Base-by-base conservation (phyloP, 1,140 invertebrate genomes). In the Pomacea maculata region DNA sequence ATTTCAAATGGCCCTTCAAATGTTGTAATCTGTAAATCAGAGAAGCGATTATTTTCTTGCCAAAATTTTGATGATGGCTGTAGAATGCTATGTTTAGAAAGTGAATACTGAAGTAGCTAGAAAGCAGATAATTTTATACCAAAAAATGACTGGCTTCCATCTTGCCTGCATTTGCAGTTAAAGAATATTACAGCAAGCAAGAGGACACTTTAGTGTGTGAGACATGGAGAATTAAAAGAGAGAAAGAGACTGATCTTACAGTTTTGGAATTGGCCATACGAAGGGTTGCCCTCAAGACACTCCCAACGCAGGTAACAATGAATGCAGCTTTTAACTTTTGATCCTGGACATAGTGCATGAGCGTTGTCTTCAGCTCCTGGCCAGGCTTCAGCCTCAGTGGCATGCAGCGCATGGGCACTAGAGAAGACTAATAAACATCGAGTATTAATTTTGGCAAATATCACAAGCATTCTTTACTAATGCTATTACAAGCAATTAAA, bases 271-370 rank as follows among this genome's bases (percentile, higher is more conserved):
- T 76, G 15, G 92, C 92, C 84, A 92, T 88, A n/a, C 92, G 86
- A 15, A 93, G 86, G 2, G 84, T 91, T 10, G 89, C 90, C 71
- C 86, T 88, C 12, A 86, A 89, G n/a, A 93, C 86, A 85, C 92
- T 92, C 10, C 92, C 92, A 74, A 89, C 89, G 86, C 91, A 92
- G 15, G 90, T 90, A 65, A 92, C 77, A n/a, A 93, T 84, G 82
- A 91, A 92, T 25, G 88, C 91, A 29, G 92, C 87, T n/a, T 86
- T 83, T 15, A 91, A 84, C 1, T 84, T 79, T 25, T 89, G 83
- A 12, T 84, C 64, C 29, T 83, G 77, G 1, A 91, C 90, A 84
- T 89, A 88, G 15, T 89, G 63, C 64, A 87, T 54, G 68, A 93
- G 79, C 54, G 74, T 52, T 45, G 85, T 55, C n/a, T 83, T 85